phyloP scores from a whole-genome alignment of 2,797 vertebrate genomes.

The Corythornis leucogaster region DNA sequence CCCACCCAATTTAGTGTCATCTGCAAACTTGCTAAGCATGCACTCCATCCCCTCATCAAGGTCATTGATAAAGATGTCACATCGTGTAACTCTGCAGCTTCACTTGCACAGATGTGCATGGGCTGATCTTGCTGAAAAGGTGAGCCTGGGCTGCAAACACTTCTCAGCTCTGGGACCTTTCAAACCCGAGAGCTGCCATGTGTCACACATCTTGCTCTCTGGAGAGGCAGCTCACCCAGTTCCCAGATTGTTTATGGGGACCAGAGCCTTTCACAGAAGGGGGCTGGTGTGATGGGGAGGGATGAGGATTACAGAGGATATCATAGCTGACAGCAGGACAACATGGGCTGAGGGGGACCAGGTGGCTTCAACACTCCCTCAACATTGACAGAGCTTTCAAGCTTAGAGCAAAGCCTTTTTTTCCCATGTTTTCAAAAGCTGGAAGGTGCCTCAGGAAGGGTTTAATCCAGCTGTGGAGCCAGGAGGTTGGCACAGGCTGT shows the following conservation, averaged over 20 bases:
- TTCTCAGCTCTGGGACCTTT: neutral
- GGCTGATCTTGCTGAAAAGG: neutral
- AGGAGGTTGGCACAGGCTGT: neutral
- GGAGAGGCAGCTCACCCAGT: neutral
- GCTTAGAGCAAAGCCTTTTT: neutral
- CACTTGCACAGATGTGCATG: accelerated
- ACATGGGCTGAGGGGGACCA: neutral
- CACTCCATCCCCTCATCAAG: too few relatives aligned
- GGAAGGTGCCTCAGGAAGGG: neutral
- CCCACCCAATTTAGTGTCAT: too few relatives aligned
- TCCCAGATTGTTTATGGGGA: neutral
- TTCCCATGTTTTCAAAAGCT: neutral
- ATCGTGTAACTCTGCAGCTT: neutral
- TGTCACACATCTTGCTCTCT: neutral
- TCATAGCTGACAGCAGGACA: neutral
- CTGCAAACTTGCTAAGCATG: too few relatives aligned
- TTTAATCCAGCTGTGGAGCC: neutral
- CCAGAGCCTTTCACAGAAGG: neutral
- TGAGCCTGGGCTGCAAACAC: neutral
- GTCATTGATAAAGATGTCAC: too few relatives aligned
- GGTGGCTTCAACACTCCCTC: neutral
- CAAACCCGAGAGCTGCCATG: neutral
- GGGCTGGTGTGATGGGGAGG: neutral
- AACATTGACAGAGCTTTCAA: neutral
- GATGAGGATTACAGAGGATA: neutral